These are phyloP conservation scores for Solenopsis fugax DNA, from an alignment of 1,140 invertebrate species.

Conservation along the genomic window DNA sequence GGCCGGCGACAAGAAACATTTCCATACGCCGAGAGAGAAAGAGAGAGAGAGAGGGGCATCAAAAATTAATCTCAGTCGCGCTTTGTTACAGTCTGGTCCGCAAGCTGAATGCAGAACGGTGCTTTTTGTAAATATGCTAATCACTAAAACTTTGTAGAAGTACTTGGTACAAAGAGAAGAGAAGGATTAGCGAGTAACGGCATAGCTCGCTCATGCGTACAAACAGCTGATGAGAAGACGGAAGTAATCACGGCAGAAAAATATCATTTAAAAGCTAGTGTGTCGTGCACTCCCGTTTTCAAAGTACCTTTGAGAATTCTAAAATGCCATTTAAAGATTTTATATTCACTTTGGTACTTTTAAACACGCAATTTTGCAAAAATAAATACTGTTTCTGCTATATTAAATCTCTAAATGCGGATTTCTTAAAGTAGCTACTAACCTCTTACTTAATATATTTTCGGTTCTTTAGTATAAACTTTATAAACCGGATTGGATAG, in stretches of 20 bases:
- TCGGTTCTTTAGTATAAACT: slow-evolving; percentile 5
- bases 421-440: not conserved
- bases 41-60: slow-evolving; percentile 17
- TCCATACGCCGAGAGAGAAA: slow-evolving; percentile 18
- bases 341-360: not conserved
- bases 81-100: slow-evolving; percentile 36
- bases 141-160: slow-evolving; percentile 47
- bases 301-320: slow-evolving; percentile 7
- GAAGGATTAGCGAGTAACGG: slow-evolving; percentile 22
- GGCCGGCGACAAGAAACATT: not conserved
- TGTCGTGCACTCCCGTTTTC: not conserved
- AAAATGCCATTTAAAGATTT: slow-evolving; percentile 27
- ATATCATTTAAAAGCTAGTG: slow-evolving; percentile 28
- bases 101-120: slow-evolving; percentile 46
- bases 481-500: not conserved
- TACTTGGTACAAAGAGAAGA: slow-evolving; percentile 2
- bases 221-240: not conserved
- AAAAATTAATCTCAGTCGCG: slow-evolving; percentile 63
- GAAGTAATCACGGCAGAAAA: not conserved
- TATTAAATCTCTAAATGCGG: not conserved
- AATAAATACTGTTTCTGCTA: not conserved
- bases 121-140: slow-evolving; percentile 70
- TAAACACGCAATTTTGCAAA: not conserved
- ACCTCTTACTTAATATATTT: not conserved
- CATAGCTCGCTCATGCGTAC: not conserved